Conservation (phyloP, 2,797 vertebrate genomes). For the Darevskia nairensis region DNA sequence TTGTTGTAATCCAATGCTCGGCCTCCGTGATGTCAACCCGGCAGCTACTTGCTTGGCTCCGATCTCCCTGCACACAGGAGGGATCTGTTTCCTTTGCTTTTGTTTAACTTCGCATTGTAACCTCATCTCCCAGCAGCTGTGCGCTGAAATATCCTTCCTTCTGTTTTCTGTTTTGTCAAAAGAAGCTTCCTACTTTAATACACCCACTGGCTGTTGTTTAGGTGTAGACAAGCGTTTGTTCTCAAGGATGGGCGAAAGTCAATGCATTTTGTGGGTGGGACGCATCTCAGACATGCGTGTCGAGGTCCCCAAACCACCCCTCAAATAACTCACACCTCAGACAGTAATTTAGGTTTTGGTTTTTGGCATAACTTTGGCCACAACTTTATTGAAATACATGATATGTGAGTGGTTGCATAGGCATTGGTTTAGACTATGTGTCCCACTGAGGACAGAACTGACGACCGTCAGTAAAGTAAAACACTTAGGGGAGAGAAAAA, state of each 20-base stretch:
- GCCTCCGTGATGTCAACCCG: slow-evolving; percentile 79
- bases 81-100: slow-evolving; percentile 76
- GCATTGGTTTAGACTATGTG: too few relatives aligned
- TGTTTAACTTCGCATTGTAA: slow-evolving; percentile 66
- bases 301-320: too few relatives aligned
- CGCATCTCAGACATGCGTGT: not conserved
- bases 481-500: too few relatives aligned
- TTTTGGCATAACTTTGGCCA: too few relatives aligned
- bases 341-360: too few relatives aligned
- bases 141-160: slow-evolving; percentile 74
- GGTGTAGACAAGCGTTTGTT: not conserved
- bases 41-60: slow-evolving; percentile 70
- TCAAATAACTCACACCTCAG: too few relatives aligned
- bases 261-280: not conserved
- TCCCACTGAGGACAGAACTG: too few relatives aligned
- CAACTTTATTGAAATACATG: too few relatives aligned
- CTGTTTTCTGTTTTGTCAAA: slow-evolving; percentile 58
- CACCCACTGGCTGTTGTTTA: not conserved
- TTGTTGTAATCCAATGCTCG: slow-evolving; percentile 79
- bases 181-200: slow-evolving; percentile 56
- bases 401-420: too few relatives aligned
- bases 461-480: too few relatives aligned
- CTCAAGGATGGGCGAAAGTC: not conserved
- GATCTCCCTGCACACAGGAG: slow-evolving; percentile 68
- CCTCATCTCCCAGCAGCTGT: slow-evolving; percentile 68